A percentile compares a stretch with the other conserved stretches of the same genome.
Conservation (phyloP, 2,888 invertebrate genomes). For the Troides aeacus region DNA sequence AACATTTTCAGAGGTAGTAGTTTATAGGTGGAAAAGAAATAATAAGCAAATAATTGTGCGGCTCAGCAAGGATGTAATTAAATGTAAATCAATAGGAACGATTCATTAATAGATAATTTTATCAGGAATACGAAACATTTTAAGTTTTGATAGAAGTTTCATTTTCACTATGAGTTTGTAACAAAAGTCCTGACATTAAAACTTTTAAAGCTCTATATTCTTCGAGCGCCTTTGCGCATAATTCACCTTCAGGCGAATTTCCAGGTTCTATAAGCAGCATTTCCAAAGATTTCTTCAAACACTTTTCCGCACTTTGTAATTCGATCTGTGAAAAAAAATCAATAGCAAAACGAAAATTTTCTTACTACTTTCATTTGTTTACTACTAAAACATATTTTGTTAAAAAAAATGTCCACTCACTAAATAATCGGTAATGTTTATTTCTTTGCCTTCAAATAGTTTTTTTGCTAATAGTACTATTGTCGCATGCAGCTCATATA, state of each 20-base stretch:
- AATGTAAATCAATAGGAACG: background rate
- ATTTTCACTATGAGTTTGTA: conserved; percentile 59
- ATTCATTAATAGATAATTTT: background rate
- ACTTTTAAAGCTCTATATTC: conserved; percentile 81
- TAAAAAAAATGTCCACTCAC: conserved; percentile 44
- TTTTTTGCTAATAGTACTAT: conserved; percentile 83
- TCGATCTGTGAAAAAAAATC: conserved; percentile 60
- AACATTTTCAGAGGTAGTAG: too few relatives aligned
- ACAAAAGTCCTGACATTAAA: conserved; percentile 63
- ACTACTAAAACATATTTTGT: background rate
- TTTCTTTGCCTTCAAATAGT: conserved; percentile 80
- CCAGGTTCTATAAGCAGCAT: conserved; percentile 86
- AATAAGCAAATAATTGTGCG: background rate
- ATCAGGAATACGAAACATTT: background rate
- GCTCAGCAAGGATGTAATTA: background rate
- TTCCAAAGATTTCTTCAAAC: conserved; percentile 81
- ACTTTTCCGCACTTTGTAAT: conserved; percentile 78
- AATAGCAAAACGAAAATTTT: background rate
- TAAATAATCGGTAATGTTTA: conserved; percentile 76
- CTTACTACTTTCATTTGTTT: background rate
- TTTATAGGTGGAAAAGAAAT: background rate
- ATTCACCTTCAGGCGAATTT: conserved; percentile 85
- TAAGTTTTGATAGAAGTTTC: conserved; percentile 34
- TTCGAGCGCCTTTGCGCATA: conserved; percentile 84
- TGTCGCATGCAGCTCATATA: conserved; percentile 88